phyloP scores from a whole-genome alignment of 2,888 invertebrate species.

The Aleiodes leptofemur region DNA sequence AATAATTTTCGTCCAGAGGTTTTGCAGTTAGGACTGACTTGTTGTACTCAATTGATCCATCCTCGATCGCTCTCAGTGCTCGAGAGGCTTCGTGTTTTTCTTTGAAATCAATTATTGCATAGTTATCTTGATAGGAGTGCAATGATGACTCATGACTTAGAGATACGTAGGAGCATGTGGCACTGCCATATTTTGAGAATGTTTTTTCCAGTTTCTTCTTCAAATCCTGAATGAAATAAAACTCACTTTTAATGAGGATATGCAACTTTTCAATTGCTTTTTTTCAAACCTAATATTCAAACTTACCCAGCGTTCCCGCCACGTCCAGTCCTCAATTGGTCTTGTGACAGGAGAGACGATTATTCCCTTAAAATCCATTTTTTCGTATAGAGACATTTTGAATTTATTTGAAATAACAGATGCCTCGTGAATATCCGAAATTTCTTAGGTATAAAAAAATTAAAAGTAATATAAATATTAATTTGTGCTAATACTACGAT shows the following conservation, averaged over 20 bases:
- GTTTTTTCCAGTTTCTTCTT: background rate
- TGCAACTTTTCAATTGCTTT: no score
- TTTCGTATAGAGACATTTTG: no score
- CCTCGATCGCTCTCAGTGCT: background rate
- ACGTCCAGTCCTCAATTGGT: background rate
- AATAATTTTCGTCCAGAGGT: background rate
- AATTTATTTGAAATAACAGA: no score
- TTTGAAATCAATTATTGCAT: constrained; percentile 16
- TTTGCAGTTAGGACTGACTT: background rate
- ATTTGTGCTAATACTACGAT: no score
- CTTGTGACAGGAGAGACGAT: constrained; percentile 15
- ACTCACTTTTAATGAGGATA: no score
- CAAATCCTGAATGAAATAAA: constrained; percentile 2
- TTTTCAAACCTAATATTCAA: no score
- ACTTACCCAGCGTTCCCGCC: constrained; percentile 18
- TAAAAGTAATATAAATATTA: no score
- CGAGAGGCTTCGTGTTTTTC: background rate
- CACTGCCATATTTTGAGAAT: background rate
- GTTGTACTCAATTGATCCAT: background rate
- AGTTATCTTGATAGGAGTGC: background rate
- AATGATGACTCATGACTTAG: constrained; percentile 12
- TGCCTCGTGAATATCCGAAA: no score
- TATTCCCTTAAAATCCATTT: constrained; percentile 16
- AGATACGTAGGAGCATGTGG: background rate
- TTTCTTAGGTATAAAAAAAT: no score